These are phyloP conservation scores for Hystrix brachyura DNA, from an alignment of 2,113 vertebrate genomes.

Conservation along the genomic window DNA sequence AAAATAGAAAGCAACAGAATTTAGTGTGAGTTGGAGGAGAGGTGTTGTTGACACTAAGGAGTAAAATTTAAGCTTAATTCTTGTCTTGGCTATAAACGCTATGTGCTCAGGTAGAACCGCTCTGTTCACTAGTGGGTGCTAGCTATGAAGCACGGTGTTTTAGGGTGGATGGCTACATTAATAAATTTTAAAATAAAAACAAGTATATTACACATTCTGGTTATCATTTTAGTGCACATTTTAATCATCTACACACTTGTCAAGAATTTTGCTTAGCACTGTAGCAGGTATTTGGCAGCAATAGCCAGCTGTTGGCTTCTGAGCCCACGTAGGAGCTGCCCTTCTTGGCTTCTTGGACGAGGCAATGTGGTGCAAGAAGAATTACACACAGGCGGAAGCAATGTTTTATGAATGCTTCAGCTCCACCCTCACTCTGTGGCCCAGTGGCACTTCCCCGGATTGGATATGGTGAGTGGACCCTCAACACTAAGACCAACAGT, in stretches of 20 bases:
- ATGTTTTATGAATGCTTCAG: too few relatives aligned
- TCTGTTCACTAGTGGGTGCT: not conserved
- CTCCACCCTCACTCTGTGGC: not conserved
- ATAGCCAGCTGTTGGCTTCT: not conserved
- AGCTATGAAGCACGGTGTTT: not conserved
- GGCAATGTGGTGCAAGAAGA: not conserved
- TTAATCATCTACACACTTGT: too few relatives aligned
- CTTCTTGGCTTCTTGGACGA: not conserved
- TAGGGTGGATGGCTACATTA: not conserved
- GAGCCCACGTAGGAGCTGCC: not conserved
- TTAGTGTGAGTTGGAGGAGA: too few relatives aligned
- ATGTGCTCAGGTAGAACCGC: not conserved
- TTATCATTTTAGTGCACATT: not conserved
- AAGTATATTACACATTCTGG: too few relatives aligned
- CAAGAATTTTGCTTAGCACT: not conserved
- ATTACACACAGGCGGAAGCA: too few relatives aligned
- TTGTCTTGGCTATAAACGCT: not conserved
- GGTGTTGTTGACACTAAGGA: too few relatives aligned
- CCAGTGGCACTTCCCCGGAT: not conserved
- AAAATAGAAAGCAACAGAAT: not conserved
- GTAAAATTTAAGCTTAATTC: not conserved
- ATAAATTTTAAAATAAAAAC: not conserved
- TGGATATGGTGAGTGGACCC: rapidly evolving
- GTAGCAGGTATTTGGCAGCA: not conserved
- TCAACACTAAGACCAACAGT: not conserved